Evolutionary conservation across 53 echinoderm and acorn worm genomes (phyloP), one percentile per base, ranked within the genome.

Genomic region (Hippasteria phrygiana): DNA sequence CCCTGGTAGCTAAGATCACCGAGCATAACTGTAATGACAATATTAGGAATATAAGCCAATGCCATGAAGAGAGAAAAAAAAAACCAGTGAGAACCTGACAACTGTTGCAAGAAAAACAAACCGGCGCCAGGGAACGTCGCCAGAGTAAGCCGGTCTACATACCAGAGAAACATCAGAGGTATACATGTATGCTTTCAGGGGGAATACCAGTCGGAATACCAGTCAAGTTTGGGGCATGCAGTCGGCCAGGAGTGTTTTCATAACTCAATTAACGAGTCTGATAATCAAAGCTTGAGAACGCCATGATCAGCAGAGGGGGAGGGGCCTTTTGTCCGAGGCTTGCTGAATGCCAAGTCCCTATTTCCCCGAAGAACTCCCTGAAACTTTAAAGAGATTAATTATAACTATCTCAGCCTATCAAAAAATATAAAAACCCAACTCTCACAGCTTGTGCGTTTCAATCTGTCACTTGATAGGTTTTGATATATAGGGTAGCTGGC

Each of bases 61-160:
- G 42, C 53, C 80, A 42, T 63, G 42, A 71, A 1, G 39, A 38
- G 14, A 37, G 37, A 39, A 38, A 71, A 18, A 65, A 14, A 65
- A 39, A 37, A 20, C 11, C 13, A 71, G 33, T 14, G 20, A 37
- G 33, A 38, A 42, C 80, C 29, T 62, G 62, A 20, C 62, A 62
- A 64, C 80, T 80, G 62, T 80, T 80, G 59, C 54, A 62, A 62
- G 80, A 80, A 62, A 39, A 62, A 80, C 80, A 80, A 63, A 17
- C 50, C 71, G 62, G 80, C 62, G 80, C 80, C 80, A 80, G 27
- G 32, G 80, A 24, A 16, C 63, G 80, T 80, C 80, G 80, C 80
- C 80, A 42, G 32, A 14, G 80, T 80, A 64, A 80, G 80, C 80
- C 54, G 22, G 80, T 80, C 80, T 80, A 80, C 80, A 80, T 80